A percentile compares a stretch with the other conserved stretches of the same genome.
Conservation (phyloP, 2,113 vertebrate species). For the Isurus oxyrinchus region DNA sequence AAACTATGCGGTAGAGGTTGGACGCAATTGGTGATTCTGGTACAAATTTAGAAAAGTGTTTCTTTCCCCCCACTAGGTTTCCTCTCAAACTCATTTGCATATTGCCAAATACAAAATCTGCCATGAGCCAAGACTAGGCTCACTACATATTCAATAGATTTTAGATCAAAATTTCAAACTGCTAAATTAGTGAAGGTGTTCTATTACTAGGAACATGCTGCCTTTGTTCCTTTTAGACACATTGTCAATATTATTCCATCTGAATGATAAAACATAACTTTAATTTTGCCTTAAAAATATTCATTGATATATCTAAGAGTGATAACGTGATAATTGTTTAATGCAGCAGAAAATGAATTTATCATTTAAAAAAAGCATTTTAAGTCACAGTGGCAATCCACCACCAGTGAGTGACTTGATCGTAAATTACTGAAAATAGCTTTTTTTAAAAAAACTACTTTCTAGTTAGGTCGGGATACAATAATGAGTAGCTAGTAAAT, state of each 20-base stretch:
- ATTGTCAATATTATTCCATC: too few species aligned
- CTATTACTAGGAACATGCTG: too few species aligned
- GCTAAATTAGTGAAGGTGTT: too few species aligned
- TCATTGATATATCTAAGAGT: background rate
- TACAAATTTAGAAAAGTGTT: too few species aligned
- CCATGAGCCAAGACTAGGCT: background rate
- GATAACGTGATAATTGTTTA: background rate
- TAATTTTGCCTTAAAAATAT: background rate
- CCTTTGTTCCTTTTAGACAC: too few species aligned
- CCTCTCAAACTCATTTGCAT: background rate
- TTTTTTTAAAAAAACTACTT: background rate
- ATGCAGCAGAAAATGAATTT: background rate
- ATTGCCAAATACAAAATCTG: background rate
- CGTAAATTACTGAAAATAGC: background rate
- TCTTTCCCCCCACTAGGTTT: background rate
- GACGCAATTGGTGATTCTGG: too few species aligned
- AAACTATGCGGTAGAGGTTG: background rate
- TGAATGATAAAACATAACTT: background rate
- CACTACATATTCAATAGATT: too few species aligned
- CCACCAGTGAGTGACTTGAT: background rate
- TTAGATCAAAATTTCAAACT: too few species aligned
- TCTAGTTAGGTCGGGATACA: background rate
- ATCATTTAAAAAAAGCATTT: background rate
- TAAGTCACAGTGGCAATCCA: background rate
- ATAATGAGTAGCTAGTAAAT: background rate